Percentiles rank a stretch among this genome's conserved stretches.
phyloP scores from a whole-genome alignment of 1,140 invertebrate genomes.

The Orchestia grillus region DNA sequence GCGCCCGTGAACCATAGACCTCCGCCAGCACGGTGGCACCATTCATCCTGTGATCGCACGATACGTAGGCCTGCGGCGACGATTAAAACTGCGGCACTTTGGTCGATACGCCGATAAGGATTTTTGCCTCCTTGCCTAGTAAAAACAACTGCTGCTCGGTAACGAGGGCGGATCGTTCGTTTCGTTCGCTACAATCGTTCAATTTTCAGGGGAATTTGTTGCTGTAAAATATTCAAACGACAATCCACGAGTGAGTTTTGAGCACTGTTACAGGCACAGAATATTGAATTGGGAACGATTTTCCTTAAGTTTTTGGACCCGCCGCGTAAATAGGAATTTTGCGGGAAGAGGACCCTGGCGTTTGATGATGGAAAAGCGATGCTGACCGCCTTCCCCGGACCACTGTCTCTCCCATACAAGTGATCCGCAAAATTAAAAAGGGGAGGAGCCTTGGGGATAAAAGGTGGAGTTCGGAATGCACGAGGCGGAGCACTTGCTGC shows the following conservation, averaged over 20 bases:
- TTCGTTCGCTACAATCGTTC: not conserved
- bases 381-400: not conserved
- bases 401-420: not conserved
- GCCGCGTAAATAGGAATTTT: not conserved
- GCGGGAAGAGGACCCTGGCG: not conserved
- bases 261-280: not conserved
- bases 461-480: not conserved
- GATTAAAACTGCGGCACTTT: not conserved
- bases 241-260: not conserved
- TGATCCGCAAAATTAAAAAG: not conserved
- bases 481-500: not conserved
- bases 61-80: not conserved
- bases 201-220: not conserved
- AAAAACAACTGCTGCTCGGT: not conserved
- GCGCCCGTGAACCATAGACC: not conserved
- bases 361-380: constrained; percentile 8
- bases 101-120: constrained; percentile 5
- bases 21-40: not conserved
- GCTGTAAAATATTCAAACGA: not conserved
- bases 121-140: not conserved
- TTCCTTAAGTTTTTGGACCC: not conserved
- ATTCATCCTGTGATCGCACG: not conserved
- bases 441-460: not conserved
- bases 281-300: not conserved
- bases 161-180: not conserved